Evolutionary conservation across 2,113 vertebrate species (phyloP), one percentile per base, ranked within the genome.

Genomic region (Chloroceryle aenea): DNA sequence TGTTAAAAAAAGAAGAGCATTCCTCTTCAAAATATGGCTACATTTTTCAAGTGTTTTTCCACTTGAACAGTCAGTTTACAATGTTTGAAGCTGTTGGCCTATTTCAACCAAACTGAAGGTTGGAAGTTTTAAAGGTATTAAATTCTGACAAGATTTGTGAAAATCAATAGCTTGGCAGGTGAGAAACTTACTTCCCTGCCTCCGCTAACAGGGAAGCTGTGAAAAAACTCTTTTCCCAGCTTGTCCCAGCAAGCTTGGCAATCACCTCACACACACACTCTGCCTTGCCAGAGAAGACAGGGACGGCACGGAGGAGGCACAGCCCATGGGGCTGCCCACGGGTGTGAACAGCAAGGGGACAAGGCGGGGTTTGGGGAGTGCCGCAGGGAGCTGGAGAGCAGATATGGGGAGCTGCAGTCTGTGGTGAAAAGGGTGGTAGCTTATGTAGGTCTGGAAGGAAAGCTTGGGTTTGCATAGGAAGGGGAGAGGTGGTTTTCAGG

Each of bases 191-290:
- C 15, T 62, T 79, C n/a, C 62, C 67, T 73, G 53, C 23, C 43
- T 85, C 43, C 1, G 6, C 45, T 32, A 43, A 12, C 6, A n/a
- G 47, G 10, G 40, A 63, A 72, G 18, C 56, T 40, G 81, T 38
- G 62, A 38, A 56, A 81, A 86, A 14, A 9, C 16, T 76, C 53
- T 64, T 19, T 69, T n/a, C 34, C 22, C 20, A 47, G 13, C 56
- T 66, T 56, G 8, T 25, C 18, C 19, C 53, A 7, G 29, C 1
- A 3, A 47, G 30, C 32, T 7, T 32, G 56, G 73, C 59, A 4
- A 38, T n/a, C 18, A 3, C 18, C 42, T 45, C 2, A 1, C 30
- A 12, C 2, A 0, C 8, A 12, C 2, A 0, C 7, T 30, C 6
- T 42, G 47, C 68, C n/a, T 9, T 5, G 34, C 23, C 58, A 36